These are phyloP conservation scores for Parapristionchus giblindavisi DNA, from an alignment of 2,888 invertebrate species.

Conservation along the genomic window DNA sequence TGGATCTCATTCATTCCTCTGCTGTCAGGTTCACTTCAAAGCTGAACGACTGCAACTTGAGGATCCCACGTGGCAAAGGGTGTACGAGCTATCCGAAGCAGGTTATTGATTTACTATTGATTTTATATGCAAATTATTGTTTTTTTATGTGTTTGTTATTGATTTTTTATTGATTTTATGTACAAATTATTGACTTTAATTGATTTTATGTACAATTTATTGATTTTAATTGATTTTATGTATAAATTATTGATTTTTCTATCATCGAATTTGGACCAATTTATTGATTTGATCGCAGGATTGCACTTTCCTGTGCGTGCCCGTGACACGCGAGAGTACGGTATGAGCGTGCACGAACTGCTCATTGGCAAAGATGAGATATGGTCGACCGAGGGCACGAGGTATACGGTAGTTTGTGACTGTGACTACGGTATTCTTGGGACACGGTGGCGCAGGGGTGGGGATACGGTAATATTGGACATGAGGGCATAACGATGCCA, in stretches of 20 bases:
- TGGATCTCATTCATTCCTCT: not conserved
- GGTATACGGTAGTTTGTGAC: not conserved
- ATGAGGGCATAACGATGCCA: not conserved
- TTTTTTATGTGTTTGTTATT: too few relatives aligned
- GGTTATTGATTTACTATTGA: not conserved
- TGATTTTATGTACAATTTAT: too few relatives aligned
- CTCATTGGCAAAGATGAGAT: constrained; percentile 14
- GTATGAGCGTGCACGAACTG: constrained; percentile 23
- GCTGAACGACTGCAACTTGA: not conserved
- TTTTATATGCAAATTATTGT: not conserved
- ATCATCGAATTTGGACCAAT: too few relatives aligned
- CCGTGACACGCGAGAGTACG: constrained; percentile 24
- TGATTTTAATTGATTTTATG: not conserved
- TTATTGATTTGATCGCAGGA: too few relatives aligned
- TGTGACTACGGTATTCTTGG: not conserved
- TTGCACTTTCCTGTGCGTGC: constrained; percentile 4
- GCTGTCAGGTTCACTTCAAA: constrained; percentile 26
- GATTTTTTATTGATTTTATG: not conserved
- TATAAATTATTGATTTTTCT: not conserved
- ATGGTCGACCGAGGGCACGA: not conserved
- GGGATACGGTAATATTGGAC: too few relatives aligned
- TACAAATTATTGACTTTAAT: not conserved
- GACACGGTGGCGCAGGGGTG: not conserved
- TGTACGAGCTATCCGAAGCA: not conserved
- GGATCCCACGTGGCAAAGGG: not conserved